A percentile compares a stretch with the other conserved stretches of the same genome.
phyloP scores from a whole-genome alignment of 1,140 invertebrate species.

The Drosophila bocqueti region DNA sequence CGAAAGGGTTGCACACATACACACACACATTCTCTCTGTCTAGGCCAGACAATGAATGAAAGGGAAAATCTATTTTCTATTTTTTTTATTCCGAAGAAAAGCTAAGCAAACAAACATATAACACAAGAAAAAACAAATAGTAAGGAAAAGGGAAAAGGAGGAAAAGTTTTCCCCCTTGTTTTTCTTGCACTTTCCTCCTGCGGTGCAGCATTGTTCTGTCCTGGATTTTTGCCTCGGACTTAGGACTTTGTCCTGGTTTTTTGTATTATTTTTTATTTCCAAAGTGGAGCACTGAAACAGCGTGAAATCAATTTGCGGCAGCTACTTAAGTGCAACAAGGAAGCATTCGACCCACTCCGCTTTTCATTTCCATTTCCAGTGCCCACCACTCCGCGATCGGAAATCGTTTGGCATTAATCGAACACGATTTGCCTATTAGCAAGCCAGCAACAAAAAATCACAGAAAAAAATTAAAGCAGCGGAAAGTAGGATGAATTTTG shows the following conservation, averaged over 20 bases:
- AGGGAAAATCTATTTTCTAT: slow-evolving; percentile 66
- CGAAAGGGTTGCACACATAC: slow-evolving; percentile 54
- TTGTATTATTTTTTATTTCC: slow-evolving; percentile 45
- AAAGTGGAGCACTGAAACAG: slow-evolving; percentile 43
- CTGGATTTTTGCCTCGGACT: slow-evolving; percentile 21
- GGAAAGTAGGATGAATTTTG: neutral
- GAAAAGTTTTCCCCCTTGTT: slow-evolving; percentile 20
- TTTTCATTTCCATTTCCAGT: slow-evolving; percentile 42
- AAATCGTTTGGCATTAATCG: slow-evolving; percentile 59
- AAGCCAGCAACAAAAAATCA: slow-evolving; percentile 24
- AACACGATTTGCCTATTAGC: slow-evolving; percentile 80
- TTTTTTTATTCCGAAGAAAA: slow-evolving; percentile 42
- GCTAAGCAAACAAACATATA: slow-evolving; percentile 55
- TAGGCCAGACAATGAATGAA: slow-evolving; percentile 41
- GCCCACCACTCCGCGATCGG: slow-evolving; percentile 45
- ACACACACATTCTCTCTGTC: slow-evolving; percentile 7
- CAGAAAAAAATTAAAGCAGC: slow-evolving; percentile 1
- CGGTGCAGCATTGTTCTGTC: slow-evolving; percentile 58
- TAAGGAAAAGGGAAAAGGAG: slow-evolving; percentile 10
- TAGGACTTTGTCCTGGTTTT: slow-evolving; percentile 20
- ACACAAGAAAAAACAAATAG: slow-evolving; percentile 31
- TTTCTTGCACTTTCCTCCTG: slow-evolving; percentile 39
- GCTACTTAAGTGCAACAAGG: slow-evolving; percentile 80
- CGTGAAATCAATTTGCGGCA: slow-evolving; percentile 82
- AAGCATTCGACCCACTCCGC: slow-evolving; percentile 46